Conservation (phyloP, 2,888 invertebrate genomes). For the Dorcus parallelipipedus region DNA sequence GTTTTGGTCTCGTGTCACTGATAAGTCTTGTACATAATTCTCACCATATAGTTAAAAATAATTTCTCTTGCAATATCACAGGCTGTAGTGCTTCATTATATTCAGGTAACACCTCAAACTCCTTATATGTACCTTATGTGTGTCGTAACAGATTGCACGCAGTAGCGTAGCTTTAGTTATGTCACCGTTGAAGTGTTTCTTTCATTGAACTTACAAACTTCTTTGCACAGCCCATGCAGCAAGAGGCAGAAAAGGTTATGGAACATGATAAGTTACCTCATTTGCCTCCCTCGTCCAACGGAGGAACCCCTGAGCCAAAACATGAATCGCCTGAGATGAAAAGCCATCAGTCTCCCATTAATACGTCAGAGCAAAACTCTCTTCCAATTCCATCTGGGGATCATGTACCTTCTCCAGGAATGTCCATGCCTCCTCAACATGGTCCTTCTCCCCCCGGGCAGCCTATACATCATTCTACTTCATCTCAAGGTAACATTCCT, state of each 20-base stretch:
- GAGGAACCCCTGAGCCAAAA: conserved; percentile 11
- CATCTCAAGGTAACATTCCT: conserved; percentile 22
- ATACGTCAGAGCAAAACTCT: conserved; percentile 7
- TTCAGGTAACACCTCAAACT: conserved; percentile 41
- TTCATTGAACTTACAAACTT: not conserved
- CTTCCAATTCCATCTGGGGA: conserved; percentile 22
- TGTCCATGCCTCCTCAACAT: conserved; percentile 26
- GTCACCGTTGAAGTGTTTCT: not conserved
- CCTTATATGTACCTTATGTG: conserved; percentile 12
- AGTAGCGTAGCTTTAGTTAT: conserved; percentile 18
- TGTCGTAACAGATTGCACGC: conserved; percentile 22
- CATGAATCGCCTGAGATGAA: conserved; percentile 24
- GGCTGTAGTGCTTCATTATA: conserved; percentile 46
- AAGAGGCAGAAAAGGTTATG: conserved; percentile 15
- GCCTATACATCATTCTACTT: conserved; percentile 18
- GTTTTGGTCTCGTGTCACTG: not conserved
- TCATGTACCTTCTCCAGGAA: conserved; percentile 28
- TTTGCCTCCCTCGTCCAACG: not conserved
- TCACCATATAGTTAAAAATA: conserved; percentile 19
- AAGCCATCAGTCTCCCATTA: conserved; percentile 24
- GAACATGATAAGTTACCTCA: conserved; percentile 12
- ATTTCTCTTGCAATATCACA: conserved; percentile 38
- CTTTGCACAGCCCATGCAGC: conserved; percentile 12
- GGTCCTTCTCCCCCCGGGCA: conserved; percentile 26
- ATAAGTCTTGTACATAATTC: not conserved